These are phyloP conservation scores for Polypterus senegalus DNA, from an alignment of 2,113 vertebrate genomes.

Conservation along the genomic window DNA sequence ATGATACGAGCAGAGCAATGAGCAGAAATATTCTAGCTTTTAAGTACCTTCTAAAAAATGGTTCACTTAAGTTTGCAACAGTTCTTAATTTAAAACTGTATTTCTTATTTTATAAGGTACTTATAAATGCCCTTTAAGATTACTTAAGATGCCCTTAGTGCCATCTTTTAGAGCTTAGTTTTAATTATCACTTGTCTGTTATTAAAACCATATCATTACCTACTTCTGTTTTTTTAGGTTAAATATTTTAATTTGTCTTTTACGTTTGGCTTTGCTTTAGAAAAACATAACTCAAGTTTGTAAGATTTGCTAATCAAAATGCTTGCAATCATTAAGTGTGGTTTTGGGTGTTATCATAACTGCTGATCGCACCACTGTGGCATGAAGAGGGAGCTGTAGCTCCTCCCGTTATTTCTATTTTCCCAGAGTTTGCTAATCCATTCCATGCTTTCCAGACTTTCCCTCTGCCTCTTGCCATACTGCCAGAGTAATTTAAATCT, in stretches of 20 bases:
- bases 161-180: not conserved
- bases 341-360: slow-evolving; percentile 5
- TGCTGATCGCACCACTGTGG: slow-evolving; percentile 56
- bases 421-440: slow-evolving; percentile 34
- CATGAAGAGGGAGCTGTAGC: slow-evolving; percentile 96
- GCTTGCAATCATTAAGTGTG: slow-evolving; percentile 20
- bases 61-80: too few relatives aligned
- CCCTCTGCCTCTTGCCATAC: slow-evolving; percentile 51
- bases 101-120: too few relatives aligned
- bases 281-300: not conserved
- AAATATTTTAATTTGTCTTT: not conserved
- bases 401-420: slow-evolving; percentile 63
- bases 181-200: not conserved
- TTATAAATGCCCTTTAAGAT: too few relatives aligned
- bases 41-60: too few relatives aligned
- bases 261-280: too few relatives aligned
- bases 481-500: slow-evolving; percentile 84
- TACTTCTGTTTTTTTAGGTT: not conserved
- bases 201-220: not conserved
- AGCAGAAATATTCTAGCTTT: too few relatives aligned
- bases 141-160: not conserved
- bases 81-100: too few relatives aligned
- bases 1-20: too few relatives aligned
- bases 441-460: slow-evolving; percentile 37
- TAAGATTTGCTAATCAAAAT: not conserved